Percentiles rank a stretch among this genome's conserved stretches.
These are phyloP conservation scores for Cariama cristata DNA, from an alignment of 2,113 vertebrate species.

Conservation along the genomic window DNA sequence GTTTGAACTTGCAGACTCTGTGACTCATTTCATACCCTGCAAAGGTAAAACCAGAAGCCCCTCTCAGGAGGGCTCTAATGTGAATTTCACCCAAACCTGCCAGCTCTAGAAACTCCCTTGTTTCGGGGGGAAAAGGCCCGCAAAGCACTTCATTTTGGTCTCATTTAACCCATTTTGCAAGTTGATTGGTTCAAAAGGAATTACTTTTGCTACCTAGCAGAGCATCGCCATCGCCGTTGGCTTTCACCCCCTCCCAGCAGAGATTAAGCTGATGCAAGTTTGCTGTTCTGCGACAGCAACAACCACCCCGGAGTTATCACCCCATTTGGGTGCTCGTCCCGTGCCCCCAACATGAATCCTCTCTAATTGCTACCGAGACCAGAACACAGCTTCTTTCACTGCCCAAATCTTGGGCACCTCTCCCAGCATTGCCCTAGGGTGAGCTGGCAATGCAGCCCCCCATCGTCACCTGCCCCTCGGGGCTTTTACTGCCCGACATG, in stretches of 20 bases:
- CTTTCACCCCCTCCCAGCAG: not conserved
- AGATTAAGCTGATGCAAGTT: not conserved
- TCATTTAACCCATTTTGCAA: not conserved
- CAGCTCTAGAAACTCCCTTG: not conserved
- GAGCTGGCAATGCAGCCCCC: not conserved
- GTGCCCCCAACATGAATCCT: rapidly evolving
- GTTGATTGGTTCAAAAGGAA: not conserved
- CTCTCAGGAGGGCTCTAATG: not conserved
- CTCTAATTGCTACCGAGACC: rapidly evolving
- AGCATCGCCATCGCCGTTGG: rapidly evolving
- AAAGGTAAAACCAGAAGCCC: not conserved
- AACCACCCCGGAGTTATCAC: rapidly evolving
- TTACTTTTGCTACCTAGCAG: not conserved
- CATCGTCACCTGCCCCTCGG: not conserved
- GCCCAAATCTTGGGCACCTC: not conserved
- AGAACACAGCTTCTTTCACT: not conserved
- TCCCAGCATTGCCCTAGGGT: not conserved
- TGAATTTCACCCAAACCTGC: not conserved
- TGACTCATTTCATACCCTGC: not conserved
- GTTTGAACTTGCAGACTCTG: not conserved
- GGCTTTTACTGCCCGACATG: not conserved
- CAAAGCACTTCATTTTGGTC: not conserved
- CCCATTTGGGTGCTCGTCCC: rapidly evolving
- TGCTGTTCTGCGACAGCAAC: not conserved
- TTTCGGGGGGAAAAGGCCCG: not conserved